A percentile compares a stretch with the other conserved stretches of the same genome.
phyloP scores from a whole-genome alignment of 2,888 invertebrate species.

The Liopterus haemorrhoidalis region DNA sequence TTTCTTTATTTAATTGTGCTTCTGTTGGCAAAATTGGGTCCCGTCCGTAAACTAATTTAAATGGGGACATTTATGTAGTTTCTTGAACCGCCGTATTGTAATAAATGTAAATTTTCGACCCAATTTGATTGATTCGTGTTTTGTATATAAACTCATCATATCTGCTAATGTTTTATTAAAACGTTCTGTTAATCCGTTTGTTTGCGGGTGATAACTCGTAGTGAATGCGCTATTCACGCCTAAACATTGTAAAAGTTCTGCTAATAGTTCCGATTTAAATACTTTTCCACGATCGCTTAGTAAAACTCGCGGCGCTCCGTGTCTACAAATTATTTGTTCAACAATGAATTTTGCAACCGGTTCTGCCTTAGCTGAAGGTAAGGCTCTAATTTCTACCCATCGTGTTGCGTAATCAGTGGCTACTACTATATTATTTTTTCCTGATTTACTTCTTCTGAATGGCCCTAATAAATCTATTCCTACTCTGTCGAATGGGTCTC shows the following conservation, averaged over 20 bases:
- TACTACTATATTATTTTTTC: conserved; percentile 24
- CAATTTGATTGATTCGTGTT: no score
- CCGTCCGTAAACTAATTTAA: conserved; percentile 27
- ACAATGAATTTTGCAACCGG: conserved; percentile 23
- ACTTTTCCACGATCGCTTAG: conserved; percentile 9
- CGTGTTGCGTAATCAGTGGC: conserved; percentile 31
- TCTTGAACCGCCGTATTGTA: conserved; percentile 30
- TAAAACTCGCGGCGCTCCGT: not conserved
- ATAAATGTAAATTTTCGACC: no score
- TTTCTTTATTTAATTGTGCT: conserved; percentile 13
- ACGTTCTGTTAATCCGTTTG: conserved; percentile 29
- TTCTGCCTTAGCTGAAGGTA: conserved; percentile 24
- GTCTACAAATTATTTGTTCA: conserved; percentile 10
- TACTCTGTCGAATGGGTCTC: conserved; percentile 21
- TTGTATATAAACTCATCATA: no score
- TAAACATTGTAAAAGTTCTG: conserved; percentile 27
- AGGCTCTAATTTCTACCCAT: conserved; percentile 27
- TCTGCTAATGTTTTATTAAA: conserved; percentile 31
- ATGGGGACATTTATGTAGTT: conserved; percentile 26
- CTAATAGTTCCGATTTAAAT: conserved; percentile 28
- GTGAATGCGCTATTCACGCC: conserved; percentile 24
- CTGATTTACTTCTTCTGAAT: conserved; percentile 24
- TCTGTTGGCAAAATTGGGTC: conserved; percentile 28
- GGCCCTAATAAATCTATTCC: conserved; percentile 32
- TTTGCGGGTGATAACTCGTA: no score